phyloP scores from a whole-genome alignment of 1,140 invertebrate species.

The Zaprionus africanus region DNA sequence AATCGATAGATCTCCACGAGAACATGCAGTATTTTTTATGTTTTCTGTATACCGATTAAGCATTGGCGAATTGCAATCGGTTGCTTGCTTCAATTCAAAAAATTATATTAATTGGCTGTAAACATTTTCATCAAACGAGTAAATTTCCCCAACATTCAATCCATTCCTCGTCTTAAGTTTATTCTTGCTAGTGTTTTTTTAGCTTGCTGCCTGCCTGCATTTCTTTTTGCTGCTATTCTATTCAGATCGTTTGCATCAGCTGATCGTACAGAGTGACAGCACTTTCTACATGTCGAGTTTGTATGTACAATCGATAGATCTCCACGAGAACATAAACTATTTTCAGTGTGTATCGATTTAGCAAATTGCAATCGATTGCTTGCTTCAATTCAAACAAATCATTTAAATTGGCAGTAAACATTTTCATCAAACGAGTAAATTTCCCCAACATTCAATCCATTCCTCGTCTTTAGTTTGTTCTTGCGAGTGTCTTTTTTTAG shows the following conservation, averaged over 20 bases:
- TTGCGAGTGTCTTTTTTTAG: constrained; percentile 8
- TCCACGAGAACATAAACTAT: too few relatives aligned
- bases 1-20: too few relatives aligned
- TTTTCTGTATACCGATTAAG: too few relatives aligned
- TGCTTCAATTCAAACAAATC: not conserved
- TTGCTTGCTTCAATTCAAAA: not conserved
- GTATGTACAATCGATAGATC: too few relatives aligned
- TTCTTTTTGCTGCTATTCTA: constrained; percentile 13
- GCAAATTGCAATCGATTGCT: too few relatives aligned
- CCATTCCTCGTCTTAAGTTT: not conserved
- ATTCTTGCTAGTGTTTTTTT: constrained; percentile 9
- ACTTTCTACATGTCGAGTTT: too few relatives aligned
- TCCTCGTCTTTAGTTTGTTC: constrained; percentile 4
- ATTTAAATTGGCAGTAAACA: not conserved
- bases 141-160: not conserved
- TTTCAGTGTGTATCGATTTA: too few relatives aligned
- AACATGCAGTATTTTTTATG: too few relatives aligned
- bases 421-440: not conserved
- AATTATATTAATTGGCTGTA: not conserved
- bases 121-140: not conserved
- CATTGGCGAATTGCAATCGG: too few relatives aligned
- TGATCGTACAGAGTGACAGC: not conserved
- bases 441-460: not conserved
- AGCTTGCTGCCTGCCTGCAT: constrained; percentile 33
- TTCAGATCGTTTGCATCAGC: not conserved